Base-by-base conservation (phyloP, 2,888 invertebrate genomes). In the Phyllotreta cruciferae region DNA sequence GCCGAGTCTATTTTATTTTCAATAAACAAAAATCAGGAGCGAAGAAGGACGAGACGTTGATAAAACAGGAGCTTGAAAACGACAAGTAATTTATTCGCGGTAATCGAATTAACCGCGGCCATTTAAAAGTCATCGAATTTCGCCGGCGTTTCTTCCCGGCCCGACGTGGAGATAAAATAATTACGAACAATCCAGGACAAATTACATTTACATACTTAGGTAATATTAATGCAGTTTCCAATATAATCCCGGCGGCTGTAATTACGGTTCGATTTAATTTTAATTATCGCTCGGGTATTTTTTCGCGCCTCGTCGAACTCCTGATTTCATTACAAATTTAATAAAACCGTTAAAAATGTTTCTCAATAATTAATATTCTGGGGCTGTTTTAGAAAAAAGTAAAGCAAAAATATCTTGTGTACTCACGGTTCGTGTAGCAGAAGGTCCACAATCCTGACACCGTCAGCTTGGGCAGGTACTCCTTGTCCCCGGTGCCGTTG, bases 371-470 rank as follows among this genome's bases (percentile, higher is more conserved):
- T 24, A 24, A 24, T 24, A 24, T 24, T 24, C 24, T 3, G 10
- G 11, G 10, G 11, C 41, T 10, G n/a, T 5, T 10, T 10, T 4
- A 3, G 3, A 41, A 41, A 11, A 10, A 41, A 41, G 39, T 39
- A 41, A 24, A 24, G 2, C 24, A 24, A n/a, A n/a, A 47, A 47
- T 14, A 10, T 14, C 10, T 10, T 6, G 24, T 41, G 35, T 71
- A 90, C 91, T 90, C 79, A 92, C 92, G 90, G 74, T 90, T 88
- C 52, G 90, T 90, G 75, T 87, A 88, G 82, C 93, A 92, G 77
- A 92, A 86, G 73, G 87, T 87, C 92, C 92, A 92, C 55, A 92
- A 82, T 50, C 92, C 92, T n/a, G 91, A 91, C 38, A 91, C 86
- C 36, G 92, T 92, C 79, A 88, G 84, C 77, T 91, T 92, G 60